Evolutionary conservation across 2,113 vertebrate species (phyloP), one percentile per base, ranked within the genome.

Genomic region (Burhinus oedicnemus): DNA sequence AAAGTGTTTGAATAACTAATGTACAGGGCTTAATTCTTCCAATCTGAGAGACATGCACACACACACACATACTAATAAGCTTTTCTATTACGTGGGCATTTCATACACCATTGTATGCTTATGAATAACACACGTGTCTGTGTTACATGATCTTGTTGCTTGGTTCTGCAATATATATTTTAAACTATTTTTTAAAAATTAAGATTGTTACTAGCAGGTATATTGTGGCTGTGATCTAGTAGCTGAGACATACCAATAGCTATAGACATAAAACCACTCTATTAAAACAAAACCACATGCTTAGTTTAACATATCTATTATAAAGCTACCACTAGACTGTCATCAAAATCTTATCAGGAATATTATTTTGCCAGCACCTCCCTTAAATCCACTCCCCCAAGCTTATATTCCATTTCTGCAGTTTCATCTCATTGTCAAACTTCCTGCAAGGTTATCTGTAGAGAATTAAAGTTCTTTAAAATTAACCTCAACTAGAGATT

Each of bases 391-490:
- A 61, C 30, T 36, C 61, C 32, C 75, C 12, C 29, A 49, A 9
- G 26, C 21, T 89, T 74, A 70, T 30, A 72, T 22, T 54, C 42
- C 54, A 62, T 8, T 15, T 13, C 84, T 75, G 47, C 36, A 89
- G 51, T 51, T 79, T 74, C 29, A 80, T 19, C 40, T 65, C 38
- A 60, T 0, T 57, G 52, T 76, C 55, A 61, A 84, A 82, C 13
- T 80, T 87, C 44, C 49, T 80, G 36, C 40, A 90, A 92, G 26
- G 40, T 64, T 84, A 69, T 7, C 11, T 21, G 76, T 38, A 60
- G n/a, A 93, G n/a, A 93, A 90, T 84, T 79, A 34, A 84, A 90
- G 17, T 90, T 87, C 70, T 66, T 79, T 83, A 68, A 64, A 77
- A 82, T 61, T 87, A 76, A 44, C 16, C 16, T 52, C 58, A 81